Evolutionary conservation across 2,888 invertebrate species (phyloP).

Genomic region (Drosophila nigritarsus): DNA sequence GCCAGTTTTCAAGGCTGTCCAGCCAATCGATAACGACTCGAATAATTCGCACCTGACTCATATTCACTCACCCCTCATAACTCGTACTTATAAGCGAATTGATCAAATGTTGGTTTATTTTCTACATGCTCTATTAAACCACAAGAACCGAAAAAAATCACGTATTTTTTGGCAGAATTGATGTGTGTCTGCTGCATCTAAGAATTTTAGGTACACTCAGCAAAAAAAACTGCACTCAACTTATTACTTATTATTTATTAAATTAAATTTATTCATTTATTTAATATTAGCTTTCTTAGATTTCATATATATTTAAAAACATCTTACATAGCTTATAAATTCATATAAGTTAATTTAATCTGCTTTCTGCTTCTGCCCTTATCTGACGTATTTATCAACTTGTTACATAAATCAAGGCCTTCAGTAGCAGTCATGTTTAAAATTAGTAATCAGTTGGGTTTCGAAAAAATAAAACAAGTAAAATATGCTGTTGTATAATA

Average conservation of each 20-base stretch:
- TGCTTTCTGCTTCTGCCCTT: neutral
- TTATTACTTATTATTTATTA: no score
- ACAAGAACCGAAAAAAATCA: conserved; percentile 51
- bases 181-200: conserved; percentile 35
- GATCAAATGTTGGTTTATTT: conserved; percentile 69
- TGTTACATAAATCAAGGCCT: neutral
- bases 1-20: conserved; percentile 49
- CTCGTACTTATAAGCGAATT: conserved; percentile 48
- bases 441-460: neutral
- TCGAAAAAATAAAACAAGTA: neutral
- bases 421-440: no score
- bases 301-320: no score
- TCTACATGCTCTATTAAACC: conserved; percentile 58
- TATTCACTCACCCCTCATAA: conserved; percentile 1
- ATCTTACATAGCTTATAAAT: no score
- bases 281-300: neutral
- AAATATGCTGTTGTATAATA: neutral
- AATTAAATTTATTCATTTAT: neutral
- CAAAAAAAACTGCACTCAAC: neutral
- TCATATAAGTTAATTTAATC: no score
- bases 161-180: conserved; percentile 61
- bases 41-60: conserved; percentile 32
- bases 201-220: neutral
- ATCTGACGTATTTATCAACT: neutral
- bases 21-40: conserved; percentile 53